A percentile compares a stretch with the other conserved stretches of the same genome.
Conservation (phyloP, 2,797 vertebrate genomes). For the Poecile montanus region DNA sequence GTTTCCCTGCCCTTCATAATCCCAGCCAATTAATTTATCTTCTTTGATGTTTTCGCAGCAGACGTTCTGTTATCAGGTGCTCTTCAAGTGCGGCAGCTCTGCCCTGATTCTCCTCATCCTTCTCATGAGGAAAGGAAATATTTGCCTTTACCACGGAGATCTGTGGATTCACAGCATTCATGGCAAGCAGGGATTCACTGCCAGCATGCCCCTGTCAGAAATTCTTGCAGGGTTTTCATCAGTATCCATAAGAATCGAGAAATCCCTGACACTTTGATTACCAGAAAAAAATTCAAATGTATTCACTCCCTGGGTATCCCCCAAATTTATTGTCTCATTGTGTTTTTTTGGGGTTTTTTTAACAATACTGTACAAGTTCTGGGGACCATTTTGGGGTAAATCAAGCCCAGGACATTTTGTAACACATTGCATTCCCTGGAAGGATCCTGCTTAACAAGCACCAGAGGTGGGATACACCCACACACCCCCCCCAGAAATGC, state of each 20-base stretch:
- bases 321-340: background rate
- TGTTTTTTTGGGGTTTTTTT: background rate
- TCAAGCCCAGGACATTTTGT: background rate
- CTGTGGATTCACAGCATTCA: background rate
- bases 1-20: slow-evolving; percentile 11
- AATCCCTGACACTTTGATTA: background rate
- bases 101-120: background rate
- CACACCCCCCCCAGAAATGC: rapidly evolving
- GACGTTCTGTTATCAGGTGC: background rate
- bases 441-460: background rate
- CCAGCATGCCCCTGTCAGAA: background rate
- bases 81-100: background rate
- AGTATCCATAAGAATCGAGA: rapidly evolving
- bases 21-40: background rate
- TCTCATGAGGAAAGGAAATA: background rate
- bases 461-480: background rate
- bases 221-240: background rate
- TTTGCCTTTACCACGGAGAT: background rate
- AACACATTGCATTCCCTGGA: rapidly evolving
- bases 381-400: background rate
- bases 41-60: background rate
- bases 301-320: background rate
- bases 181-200: background rate
- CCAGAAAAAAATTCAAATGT: background rate
- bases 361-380: background rate